These are phyloP conservation scores for Sebastes oblongus DNA, from an alignment of 2,797 vertebrate genomes.

Conservation along the genomic window DNA sequence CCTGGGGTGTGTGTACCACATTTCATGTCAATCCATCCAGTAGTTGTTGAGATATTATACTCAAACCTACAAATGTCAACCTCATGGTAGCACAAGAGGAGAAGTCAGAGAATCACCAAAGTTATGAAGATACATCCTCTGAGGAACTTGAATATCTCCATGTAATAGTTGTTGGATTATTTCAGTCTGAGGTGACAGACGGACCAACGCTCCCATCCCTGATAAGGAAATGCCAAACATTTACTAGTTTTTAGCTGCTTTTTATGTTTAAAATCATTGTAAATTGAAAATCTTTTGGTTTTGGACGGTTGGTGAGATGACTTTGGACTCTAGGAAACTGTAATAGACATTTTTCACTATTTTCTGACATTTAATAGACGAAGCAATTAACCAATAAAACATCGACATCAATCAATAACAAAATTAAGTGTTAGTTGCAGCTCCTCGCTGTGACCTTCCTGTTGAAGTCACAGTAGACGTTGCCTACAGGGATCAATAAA, in stretches of 20 bases:
- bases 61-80: neutral
- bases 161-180: neutral
- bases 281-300: neutral
- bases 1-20: neutral
- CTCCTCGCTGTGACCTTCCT: slow-evolving; percentile 13
- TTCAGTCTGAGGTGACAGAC: neutral
- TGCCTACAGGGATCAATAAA: slow-evolving; percentile 35
- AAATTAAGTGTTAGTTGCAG: neutral
- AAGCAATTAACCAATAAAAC: slow-evolving; percentile 3
- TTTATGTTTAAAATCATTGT: neutral
- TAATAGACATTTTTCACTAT: neutral
- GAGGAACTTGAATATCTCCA: neutral
- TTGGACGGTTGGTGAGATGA: neutral
- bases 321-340: neutral
- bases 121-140: neutral
- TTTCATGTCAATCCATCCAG: neutral
- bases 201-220: neutral
- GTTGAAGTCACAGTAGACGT: slow-evolving; percentile 5
- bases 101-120: no score
- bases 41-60: neutral
- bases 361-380: neutral
- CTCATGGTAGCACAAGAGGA: neutral
- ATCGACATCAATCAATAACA: slow-evolving; percentile 17
- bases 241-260: neutral
- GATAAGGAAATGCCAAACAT: neutral